phyloP scores from a whole-genome alignment of 2,797 vertebrate genomes.

The Gambusia yucatana region DNA sequence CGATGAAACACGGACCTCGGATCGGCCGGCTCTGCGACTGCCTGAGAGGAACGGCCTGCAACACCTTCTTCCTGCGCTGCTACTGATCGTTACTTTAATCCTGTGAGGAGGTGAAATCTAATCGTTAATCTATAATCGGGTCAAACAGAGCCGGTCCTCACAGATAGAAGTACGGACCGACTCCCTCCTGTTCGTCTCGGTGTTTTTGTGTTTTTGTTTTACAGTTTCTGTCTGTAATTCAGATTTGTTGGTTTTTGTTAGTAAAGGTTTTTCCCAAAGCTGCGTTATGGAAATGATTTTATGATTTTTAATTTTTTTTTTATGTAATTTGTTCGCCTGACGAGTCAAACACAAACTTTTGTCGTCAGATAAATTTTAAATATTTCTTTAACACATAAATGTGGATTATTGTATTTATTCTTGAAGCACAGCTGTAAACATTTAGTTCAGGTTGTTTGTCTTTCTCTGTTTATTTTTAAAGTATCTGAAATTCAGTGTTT shows the following conservation, averaged over 20 bases:
- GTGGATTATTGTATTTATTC: background rate
- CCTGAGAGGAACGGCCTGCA: constrained; percentile 84
- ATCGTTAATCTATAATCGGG: background rate
- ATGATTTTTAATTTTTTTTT: constrained; percentile 6
- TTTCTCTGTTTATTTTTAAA: background rate
- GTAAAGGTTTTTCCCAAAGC: constrained; percentile 64
- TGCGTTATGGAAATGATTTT: constrained; percentile 18
- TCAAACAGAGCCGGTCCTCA: constrained; percentile 15
- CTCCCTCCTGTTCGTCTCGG: constrained; percentile 35
- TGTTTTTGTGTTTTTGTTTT: constrained; percentile 47
- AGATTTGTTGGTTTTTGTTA: constrained; percentile 64
- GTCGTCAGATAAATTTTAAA: background rate
- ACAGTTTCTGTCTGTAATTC: constrained; percentile 27
- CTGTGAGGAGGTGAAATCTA: constrained; percentile 9
- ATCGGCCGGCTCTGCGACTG: constrained; percentile 86
- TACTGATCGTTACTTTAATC: constrained; percentile 69
- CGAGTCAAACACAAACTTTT: background rate
- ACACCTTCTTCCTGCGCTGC: constrained; percentile 87
- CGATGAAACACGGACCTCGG: constrained; percentile 86
- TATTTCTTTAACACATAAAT: constrained; percentile 4
- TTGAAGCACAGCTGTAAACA: background rate
- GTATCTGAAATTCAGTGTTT: background rate
- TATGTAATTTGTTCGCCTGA: background rate
- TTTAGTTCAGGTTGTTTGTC: background rate
- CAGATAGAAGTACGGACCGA: constrained; percentile 13